Base-by-base conservation (phyloP, 1,140 invertebrate species). In the Sycophaga agraensis region DNA sequence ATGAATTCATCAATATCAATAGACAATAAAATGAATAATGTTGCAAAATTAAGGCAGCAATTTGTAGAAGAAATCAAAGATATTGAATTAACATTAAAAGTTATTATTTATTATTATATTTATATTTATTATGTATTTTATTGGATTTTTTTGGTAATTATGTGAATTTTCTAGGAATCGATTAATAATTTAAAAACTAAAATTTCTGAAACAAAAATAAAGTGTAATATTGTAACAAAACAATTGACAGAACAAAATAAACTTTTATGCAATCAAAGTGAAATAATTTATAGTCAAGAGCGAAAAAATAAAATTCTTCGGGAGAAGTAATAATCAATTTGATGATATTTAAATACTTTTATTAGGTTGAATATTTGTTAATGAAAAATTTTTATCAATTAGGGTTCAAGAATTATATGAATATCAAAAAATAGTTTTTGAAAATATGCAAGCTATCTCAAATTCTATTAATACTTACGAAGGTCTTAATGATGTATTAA, bases 51-150 rank as follows among this genome's bases (percentile, higher is more conserved):
- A 19, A 40, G 60, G 28, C 35, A 56, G n/a, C 53, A 63, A 11
- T 56, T 63, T 24, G 46, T 63, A 12, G 60, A 63, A 43, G 60
- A 63, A 63, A 49, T 63, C 8, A 63, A 63, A 50, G 39, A 50
- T 34, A 54, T 63, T 43, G 53, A 56, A 42, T 8, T 63, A 14
- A 42, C 53, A 1, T 22, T 63, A 24, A 63, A 63, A 50, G 60
- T 63, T 16, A 17, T 42, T 40, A 48, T n/a, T n/a, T n/a, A n/a
- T n/a, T n/a, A n/a, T n/a, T n/a, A n/a, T n/a, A n/a, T n/a, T n/a
- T n/a, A n/a, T n/a, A n/a, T n/a, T n/a, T n/a, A n/a, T n/a, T n/a
- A n/a, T n/a, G n/a, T n/a, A n/a, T n/a, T n/a, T n/a, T n/a, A n/a
- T n/a, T n/a, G n/a, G n/a, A n/a, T n/a, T n/a, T n/a, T n/a, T n/a